Base-by-base conservation (phyloP, 2,888 invertebrate genomes). In the Diarsia dahlii region DNA sequence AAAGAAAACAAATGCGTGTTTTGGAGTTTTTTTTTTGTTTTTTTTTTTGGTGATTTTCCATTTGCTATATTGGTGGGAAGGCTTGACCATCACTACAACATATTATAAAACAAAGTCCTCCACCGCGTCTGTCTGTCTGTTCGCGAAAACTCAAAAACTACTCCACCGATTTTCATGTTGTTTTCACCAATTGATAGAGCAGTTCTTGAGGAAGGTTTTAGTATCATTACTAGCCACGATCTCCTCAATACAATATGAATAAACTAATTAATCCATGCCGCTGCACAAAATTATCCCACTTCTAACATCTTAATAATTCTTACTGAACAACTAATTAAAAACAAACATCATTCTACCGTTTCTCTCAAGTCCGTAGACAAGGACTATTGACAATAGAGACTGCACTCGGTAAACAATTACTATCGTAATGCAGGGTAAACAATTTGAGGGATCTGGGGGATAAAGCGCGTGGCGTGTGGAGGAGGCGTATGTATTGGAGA, bases 371-470 rank as follows among this genome's bases (percentile, higher is more conserved):
- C 18, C n/a, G 13, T 18, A 56, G n/a, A 68, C 80, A 58, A 48
- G 64, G n/a, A 45, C 34, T 76, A 60, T 81, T 75, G 78, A 78
- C 83, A 73, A 1, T 64, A 6, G 68, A 62, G 71, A 81, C 82
- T 75, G 66, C 52, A 76, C 28, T 71, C 12, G 12, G 68, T 68
- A 81, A 84, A 86, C 84, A 86, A 84, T 77, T 66, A 70, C 56
- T 56, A 34, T 46, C 75, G 77, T 82, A 87, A 87, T 82, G 70
- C 79, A 85, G 66, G n/a, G 65, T 63, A 87, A 85, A 87, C 86
- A 85, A 74, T 73, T 85, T 85, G 86, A 28, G 67, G 54, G 76
- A 23, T 15, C 68, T 20, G 28, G 15, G 84, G 78, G 71, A 62
- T 23, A 10, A 15, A 20, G 72, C 81, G 62, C 76, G 84, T 84